These are phyloP conservation scores for Dolichomitus sp. DNA, from an alignment of 2,888 invertebrate genomes.

Conservation along the genomic window DNA sequence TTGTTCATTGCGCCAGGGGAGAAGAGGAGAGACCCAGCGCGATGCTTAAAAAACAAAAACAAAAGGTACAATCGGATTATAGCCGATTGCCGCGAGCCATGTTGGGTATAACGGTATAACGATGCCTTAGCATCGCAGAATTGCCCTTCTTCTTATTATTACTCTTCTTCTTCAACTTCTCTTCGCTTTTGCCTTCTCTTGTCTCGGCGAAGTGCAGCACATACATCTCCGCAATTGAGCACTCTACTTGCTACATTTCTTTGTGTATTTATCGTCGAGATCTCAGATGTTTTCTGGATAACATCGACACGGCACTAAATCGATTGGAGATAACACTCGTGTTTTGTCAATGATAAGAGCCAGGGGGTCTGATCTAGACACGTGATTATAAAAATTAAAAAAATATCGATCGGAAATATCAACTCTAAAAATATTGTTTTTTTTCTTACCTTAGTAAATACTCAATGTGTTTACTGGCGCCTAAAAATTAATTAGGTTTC, in stretches of 20 bases:
- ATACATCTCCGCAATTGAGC: conserved; percentile 21
- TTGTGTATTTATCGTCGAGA: conserved; percentile 32
- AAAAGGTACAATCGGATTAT: conserved; percentile 82
- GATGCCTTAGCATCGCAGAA: conserved; percentile 64
- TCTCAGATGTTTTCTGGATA: conserved; percentile 31
- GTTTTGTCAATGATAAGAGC: conserved; percentile 9
- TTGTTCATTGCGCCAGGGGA: conserved; percentile 74
- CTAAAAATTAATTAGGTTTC: not conserved
- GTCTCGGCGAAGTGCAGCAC: not conserved
- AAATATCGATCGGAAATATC: not conserved
- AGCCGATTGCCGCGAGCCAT: conserved; percentile 82
- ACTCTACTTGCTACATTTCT: not conserved
- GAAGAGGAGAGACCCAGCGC: conserved; percentile 50
- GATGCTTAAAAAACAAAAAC: conserved; percentile 70
- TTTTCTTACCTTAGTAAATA: not conserved
- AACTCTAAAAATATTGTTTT: not conserved
- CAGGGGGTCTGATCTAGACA: conserved; percentile 18
- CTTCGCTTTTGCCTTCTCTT: conserved; percentile 31
- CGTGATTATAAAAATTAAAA: not conserved
- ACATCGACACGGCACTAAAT: conserved; percentile 22
- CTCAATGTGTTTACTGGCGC: no score
- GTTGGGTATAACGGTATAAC: conserved; percentile 79
- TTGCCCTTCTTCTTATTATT: conserved; percentile 49
- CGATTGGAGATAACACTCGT: conserved; percentile 22
- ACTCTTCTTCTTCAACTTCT: conserved; percentile 17